Evolutionary conservation across 2,888 invertebrate genomes (phyloP).

Genomic region (Mesodorylaimus sp.): DNA sequence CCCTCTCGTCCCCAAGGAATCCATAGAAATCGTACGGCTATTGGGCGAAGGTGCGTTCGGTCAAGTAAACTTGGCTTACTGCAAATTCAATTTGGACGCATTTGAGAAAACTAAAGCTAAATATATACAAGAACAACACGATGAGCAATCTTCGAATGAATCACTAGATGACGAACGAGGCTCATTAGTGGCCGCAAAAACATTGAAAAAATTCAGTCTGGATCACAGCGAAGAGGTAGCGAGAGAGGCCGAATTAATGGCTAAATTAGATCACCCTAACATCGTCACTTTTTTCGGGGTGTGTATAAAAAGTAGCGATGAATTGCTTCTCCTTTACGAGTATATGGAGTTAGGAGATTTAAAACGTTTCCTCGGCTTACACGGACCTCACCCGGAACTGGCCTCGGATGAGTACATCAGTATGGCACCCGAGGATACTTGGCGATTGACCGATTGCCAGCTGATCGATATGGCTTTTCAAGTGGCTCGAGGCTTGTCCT

Average conservation of each 20-base stretch:
- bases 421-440: too few relatives aligned
- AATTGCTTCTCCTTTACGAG: not conserved
- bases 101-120: too few relatives aligned
- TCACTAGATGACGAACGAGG: too few relatives aligned
- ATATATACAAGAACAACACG: not conserved
- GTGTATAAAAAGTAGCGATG: not conserved
- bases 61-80: not conserved
- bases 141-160: not conserved
- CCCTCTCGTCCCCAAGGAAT: not conserved
- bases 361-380: not conserved
- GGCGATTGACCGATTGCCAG: not conserved
- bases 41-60: constrained; percentile 5
- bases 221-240: not conserved
- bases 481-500: not conserved
- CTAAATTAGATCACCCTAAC: not conserved
- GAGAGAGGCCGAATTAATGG: not conserved
- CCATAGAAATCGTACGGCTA: not conserved
- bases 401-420: too few relatives aligned
- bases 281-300: constrained; percentile 1
- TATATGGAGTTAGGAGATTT: not conserved
- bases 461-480: not conserved
- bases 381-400: not conserved
- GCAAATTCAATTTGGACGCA: too few relatives aligned
- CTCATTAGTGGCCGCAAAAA: not conserved
- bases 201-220: not conserved